These are phyloP conservation scores for Macrochelys suwanniensis DNA, from an alignment of 2,797 vertebrate genomes.

Conservation along the genomic window DNA sequence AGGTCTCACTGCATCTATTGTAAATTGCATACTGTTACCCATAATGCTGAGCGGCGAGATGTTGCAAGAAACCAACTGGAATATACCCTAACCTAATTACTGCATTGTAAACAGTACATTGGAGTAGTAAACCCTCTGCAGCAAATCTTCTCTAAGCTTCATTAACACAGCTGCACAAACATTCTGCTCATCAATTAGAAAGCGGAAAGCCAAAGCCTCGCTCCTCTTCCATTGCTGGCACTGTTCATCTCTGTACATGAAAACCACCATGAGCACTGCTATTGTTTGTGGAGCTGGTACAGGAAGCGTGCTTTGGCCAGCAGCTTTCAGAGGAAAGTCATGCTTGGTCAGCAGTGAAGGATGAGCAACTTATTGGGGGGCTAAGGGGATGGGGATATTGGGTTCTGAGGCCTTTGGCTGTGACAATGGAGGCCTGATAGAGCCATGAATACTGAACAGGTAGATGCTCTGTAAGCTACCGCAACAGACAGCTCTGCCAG, in stretches of 20 bases:
- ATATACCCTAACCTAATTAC: not conserved
- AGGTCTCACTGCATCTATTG: not conserved
- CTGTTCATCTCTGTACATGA: rapidly evolving
- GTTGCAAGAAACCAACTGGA: constrained; percentile 1
- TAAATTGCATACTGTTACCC: not conserved
- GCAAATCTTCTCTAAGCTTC: not conserved
- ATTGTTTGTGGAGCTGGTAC: not conserved
- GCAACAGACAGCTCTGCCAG: not conserved
- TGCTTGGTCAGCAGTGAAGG: not conserved
- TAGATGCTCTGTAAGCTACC: not conserved
- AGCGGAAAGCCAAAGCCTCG: not conserved
- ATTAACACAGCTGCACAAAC: not conserved
- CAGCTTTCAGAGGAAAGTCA: not conserved
- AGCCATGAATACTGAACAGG: not conserved
- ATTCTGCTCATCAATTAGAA: not conserved
- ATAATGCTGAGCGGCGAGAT: rapidly evolving
- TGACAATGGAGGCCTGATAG: not conserved
- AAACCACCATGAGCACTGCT: not conserved
- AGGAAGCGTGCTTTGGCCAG: not conserved
- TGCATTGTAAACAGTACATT: not conserved
- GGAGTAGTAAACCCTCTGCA: not conserved
- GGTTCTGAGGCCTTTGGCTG: rapidly evolving
- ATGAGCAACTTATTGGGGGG: not conserved
- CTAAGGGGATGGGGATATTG: not conserved
- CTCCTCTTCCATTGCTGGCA: not conserved